A percentile compares a stretch with the other conserved stretches of the same genome.
Conservation (phyloP, 2,113 vertebrate species). For the Tympanuchus pallidicinctus region DNA sequence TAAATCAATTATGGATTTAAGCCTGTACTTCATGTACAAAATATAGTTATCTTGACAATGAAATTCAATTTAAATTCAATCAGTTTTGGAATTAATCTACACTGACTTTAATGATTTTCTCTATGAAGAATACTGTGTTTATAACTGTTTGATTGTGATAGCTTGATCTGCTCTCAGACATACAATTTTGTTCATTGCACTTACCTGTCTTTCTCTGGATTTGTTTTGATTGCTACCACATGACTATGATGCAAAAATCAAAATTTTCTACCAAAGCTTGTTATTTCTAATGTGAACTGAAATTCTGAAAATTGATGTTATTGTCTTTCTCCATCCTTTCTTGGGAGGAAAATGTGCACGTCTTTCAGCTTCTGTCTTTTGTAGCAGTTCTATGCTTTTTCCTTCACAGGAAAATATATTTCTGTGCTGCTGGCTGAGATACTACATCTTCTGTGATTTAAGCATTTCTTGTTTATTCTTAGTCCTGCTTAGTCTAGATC, state of each 20-base stretch:
- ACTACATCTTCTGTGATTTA: neutral
- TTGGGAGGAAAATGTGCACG: neutral
- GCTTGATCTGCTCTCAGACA: neutral
- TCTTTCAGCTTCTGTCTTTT: neutral
- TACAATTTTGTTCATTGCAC: neutral
- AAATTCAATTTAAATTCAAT: neutral
- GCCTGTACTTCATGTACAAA: neutral
- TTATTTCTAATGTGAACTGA: neutral
- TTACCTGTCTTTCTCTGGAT: neutral
- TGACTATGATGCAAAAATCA: neutral
- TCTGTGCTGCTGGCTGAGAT: neutral
- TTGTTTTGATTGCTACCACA: neutral
- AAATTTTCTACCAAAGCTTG: neutral
- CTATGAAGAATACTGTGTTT: neutral
- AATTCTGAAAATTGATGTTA: neutral
- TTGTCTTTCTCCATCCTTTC: neutral
- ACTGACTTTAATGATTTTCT: neutral
- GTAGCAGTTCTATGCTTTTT: neutral
- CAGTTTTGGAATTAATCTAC: neutral
- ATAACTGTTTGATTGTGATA: neutral
- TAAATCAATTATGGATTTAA: neutral
- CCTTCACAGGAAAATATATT: neutral
- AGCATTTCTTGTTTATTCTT: neutral
- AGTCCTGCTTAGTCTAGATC: neutral
- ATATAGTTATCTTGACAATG: neutral